Percentiles rank a stretch among this genome's conserved stretches.
phyloP scores from a whole-genome alignment of 2,797 vertebrate genomes.

The Cygnus olor region DNA sequence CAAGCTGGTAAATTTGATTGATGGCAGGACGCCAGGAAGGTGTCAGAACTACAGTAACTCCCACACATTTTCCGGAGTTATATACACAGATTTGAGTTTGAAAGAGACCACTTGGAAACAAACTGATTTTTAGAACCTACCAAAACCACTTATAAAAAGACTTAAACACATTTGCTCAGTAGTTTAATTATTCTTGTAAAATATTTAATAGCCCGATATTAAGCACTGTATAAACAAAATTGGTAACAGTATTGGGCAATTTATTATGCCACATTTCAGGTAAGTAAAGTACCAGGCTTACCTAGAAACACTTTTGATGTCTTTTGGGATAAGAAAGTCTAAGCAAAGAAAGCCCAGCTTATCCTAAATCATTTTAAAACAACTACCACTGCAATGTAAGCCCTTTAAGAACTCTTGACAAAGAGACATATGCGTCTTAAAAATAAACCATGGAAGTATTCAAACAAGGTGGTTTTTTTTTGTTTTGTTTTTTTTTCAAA shows the following conservation, averaged over 20 bases:
- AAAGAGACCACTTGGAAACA: not conserved
- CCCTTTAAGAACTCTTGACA: not conserved
- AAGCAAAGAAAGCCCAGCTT: not conserved
- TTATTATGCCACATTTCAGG: not conserved
- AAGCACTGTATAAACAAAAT: not conserved
- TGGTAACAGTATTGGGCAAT: not conserved
- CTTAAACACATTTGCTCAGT: not conserved
- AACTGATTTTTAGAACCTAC: not conserved
- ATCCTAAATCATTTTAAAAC: not conserved
- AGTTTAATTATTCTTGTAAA: not conserved
- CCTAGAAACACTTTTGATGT: not conserved
- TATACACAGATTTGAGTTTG: not conserved
- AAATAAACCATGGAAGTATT: not conserved
- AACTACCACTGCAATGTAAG: not conserved
- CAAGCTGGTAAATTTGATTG: not conserved
- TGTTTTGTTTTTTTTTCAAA: not conserved
- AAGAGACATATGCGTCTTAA: not conserved
- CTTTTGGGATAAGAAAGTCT: not conserved
- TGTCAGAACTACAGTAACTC: not conserved
- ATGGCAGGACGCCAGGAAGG: not conserved
- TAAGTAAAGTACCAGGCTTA: not conserved
- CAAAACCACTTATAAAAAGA: not conserved
- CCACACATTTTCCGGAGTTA: not conserved
- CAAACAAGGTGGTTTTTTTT: not conserved
- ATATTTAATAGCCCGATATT: not conserved